Conservation (phyloP, 2,797 vertebrate species). For the Takifugu ocellatus region DNA sequence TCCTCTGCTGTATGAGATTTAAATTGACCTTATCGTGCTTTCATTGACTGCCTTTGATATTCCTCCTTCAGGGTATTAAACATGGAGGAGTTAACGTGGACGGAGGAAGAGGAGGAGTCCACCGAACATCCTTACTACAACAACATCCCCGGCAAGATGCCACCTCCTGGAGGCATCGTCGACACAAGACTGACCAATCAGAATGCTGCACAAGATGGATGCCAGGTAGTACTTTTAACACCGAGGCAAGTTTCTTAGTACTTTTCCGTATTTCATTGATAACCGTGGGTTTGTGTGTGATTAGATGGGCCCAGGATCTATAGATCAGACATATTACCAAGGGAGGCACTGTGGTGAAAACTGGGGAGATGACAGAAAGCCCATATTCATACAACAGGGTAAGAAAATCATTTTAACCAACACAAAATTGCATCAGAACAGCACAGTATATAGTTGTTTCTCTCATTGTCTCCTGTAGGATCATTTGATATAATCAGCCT, state of each 20-base stretch:
- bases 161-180: slow-evolving; percentile 85
- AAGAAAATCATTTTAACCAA: slow-evolving; percentile 22
- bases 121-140: slow-evolving; percentile 92
- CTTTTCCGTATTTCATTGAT: not conserved
- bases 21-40: not conserved
- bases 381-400: slow-evolving; percentile 83
- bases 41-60: not conserved
- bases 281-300: slow-evolving; percentile 47
- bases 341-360: slow-evolving; percentile 82
- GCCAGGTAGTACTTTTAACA: slow-evolving; percentile 72
- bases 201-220: slow-evolving; percentile 67
- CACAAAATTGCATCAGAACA: not conserved
- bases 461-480: slow-evolving; percentile 66
- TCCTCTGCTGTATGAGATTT: not conserved
- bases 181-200: slow-evolving; percentile 83
- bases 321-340: slow-evolving; percentile 93
- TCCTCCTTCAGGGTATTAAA: slow-evolving; percentile 82
- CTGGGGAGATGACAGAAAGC: slow-evolving; percentile 80
- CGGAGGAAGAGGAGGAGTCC: slow-evolving; percentile 84
- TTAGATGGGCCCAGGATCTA: slow-evolving; percentile 75
- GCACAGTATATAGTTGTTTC: not conserved
- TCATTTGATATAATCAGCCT: slow-evolving; percentile 82
- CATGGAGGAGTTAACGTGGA: slow-evolving; percentile 88
- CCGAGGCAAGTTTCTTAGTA: not conserved
- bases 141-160: slow-evolving; percentile 90